These are phyloP conservation scores for Amiota mariae DNA, from an alignment of 2,888 invertebrate genomes.

Conservation along the genomic window DNA sequence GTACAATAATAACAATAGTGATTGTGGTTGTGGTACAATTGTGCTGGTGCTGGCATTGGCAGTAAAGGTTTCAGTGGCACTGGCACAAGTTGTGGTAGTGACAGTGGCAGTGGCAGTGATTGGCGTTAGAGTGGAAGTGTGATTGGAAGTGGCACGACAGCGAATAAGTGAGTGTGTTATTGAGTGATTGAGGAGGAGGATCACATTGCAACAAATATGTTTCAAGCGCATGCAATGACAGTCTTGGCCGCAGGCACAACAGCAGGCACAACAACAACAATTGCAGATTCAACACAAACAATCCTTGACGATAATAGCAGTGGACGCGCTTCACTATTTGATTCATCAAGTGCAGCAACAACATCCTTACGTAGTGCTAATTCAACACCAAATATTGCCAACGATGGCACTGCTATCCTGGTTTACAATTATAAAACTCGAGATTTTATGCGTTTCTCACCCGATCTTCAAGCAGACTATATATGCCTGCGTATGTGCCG, in stretches of 20 bases:
- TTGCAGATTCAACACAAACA: conserved; percentile 39
- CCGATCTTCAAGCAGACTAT: conserved; percentile 78
- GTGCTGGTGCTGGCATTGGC: no score
- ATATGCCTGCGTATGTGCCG: conserved; percentile 82
- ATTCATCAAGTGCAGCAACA: conserved; percentile 53
- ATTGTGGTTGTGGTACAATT: no score
- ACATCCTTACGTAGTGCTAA: conserved; percentile 48
- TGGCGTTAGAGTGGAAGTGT: no score
- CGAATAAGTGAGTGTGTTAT: no score
- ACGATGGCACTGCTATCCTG: conserved; percentile 52
- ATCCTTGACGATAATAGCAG: conserved; percentile 59
- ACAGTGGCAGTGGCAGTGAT: no score
- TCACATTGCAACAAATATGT: neutral
- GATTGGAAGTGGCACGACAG: no score
- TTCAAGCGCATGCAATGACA: neutral
- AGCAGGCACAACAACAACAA: conserved; percentile 25
- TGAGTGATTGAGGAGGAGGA: neutral
- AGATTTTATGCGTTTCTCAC: conserved; percentile 59
- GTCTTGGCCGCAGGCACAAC: neutral
- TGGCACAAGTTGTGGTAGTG: no score
- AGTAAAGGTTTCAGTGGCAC: no score
- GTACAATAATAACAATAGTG: no score
- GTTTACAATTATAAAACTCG: conserved; percentile 65
- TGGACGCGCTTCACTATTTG: conserved; percentile 51
- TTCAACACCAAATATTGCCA: conserved; percentile 47